Evolutionary conservation across 1,140 invertebrate species (phyloP), one percentile per base, ranked within the genome.

Genomic region (Cardiocondyla obscurior): DNA sequence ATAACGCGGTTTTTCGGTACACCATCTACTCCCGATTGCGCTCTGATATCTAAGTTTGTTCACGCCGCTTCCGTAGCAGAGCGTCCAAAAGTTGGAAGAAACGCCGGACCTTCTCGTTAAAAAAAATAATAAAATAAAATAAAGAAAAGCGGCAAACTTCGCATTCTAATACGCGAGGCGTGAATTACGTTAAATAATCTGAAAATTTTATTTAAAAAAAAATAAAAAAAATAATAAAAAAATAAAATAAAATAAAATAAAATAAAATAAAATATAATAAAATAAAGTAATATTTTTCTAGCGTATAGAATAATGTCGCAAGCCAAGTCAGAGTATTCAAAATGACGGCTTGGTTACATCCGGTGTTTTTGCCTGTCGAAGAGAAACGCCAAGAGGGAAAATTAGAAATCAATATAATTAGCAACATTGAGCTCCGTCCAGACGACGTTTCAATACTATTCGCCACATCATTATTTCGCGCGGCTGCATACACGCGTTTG

Each of bases 11-110:
- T 70, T 70, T 76, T 36, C n/a, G 73, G 70, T 83, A 76, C 67
- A 70, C 58, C 51, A 65, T 74, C 74, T 65, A 77, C 83, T 81
- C 44, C n/a, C 25, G 85, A 89, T 87, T 85, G 88, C 77, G 51
- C n/a, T 4, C 10, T 28, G 36, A 44, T 30, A 28, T 30, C 25
- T 19, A 36, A 30, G 55, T 62, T 64, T 65, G 60, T 77, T 58
- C 55, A 55, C n/a, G 30, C 25, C 72, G 39, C 30, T 72, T 53
- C 67, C 12, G 57, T 7, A 25, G 14, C 16, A 36, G 14, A 55
- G 39, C 33, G 28, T 33, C 51, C 10, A n/a, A 36, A 64, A 22
- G 39, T 8, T 16, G 55, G 10, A 10, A 57, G 12, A 8, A 12
- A 42, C 22, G 14, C 1, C 5, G 6, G 8, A 19, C n/a, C 16